Base-by-base conservation (phyloP, 2,888 invertebrate species). In the Drosophila atroscutellata region DNA sequence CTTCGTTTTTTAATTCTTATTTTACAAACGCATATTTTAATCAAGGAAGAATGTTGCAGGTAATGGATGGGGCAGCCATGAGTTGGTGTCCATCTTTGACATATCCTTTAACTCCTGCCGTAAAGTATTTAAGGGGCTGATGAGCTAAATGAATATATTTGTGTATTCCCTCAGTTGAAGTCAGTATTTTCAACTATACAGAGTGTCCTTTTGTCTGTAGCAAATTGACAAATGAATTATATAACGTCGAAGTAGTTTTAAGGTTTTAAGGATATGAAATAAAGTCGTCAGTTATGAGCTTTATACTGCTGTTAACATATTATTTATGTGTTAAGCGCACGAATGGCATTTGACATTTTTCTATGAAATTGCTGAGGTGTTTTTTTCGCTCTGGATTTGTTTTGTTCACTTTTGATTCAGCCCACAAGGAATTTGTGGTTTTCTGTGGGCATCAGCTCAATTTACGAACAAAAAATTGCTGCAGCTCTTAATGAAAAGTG, bases 361-460 rank as follows among this genome's bases (percentile, higher is more conserved):
- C 32, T 45, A 73, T 74, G 80, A 83, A 83, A 86, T 83, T 83
- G 83, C 81, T 80, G 59, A 81, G 81, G 77, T 83, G 74, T 74
- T 77, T 76, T 64, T 86, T 75, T 76, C 67, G 65, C 58, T 59
- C 67, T 62, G 60, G 67, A 56, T 74, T 74, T 73, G 65, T 55
- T 78, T 63, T 67, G 69, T 15, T 30, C 26, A 7, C 56, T 18
- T 49, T 59, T 28, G 9, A 11, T 34, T 8, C 65, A 54, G 73
- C 52, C 70, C 73, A 73, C 70, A 72, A 59, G 47, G 69, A 51
- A 62, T 57, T 45, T 65, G 28, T 32, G 13, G 30, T 36, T 49
- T 70, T 52, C 47, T 81, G 69, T 86, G 84, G 69, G 65, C 81
- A 52, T 60, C 70, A 82, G 83, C 80, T 75, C 83, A 71, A 80